phyloP scores from a whole-genome alignment of 1,140 invertebrate genomes.

The Heliconius eleuchia region DNA sequence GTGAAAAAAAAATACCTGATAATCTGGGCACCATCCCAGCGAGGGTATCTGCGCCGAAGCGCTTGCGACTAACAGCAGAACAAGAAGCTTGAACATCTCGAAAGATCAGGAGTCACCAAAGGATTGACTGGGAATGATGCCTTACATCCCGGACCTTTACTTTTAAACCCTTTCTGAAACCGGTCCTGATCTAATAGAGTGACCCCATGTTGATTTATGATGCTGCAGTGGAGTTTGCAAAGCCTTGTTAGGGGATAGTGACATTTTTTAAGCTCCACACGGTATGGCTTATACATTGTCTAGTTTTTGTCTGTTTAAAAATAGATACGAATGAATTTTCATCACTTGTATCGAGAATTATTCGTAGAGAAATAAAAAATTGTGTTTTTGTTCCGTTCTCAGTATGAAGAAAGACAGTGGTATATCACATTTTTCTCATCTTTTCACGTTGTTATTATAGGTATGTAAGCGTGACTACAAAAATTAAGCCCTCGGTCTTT shows the following conservation, averaged over 20 bases:
- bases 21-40: conserved; percentile 79
- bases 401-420: neutral
- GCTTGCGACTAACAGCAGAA: conserved; percentile 60
- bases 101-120: conserved; percentile 42
- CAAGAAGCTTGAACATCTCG: conserved; percentile 67
- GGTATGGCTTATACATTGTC: conserved; percentile 26
- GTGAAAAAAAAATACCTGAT: conserved; percentile 62
- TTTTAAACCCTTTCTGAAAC: conserved; percentile 69
- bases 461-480: too few species aligned
- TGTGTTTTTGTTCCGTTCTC: neutral
- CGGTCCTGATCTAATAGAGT: conserved; percentile 74
- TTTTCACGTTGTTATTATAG: too few species aligned
- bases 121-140: conserved; percentile 62
- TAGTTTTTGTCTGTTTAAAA: conserved; percentile 41
- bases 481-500: too few species aligned
- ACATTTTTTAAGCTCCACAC: conserved; percentile 54
- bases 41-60: conserved; percentile 77
- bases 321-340: conserved; percentile 31
- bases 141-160: conserved; percentile 46
- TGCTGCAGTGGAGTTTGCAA: conserved; percentile 65
- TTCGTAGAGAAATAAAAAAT: neutral
- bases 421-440: neutral
- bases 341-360: neutral
- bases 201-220: conserved; percentile 61
- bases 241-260: conserved; percentile 64